Conservation (phyloP, 1,140 invertebrate genomes). For the Drosophila sechellia region DNA sequence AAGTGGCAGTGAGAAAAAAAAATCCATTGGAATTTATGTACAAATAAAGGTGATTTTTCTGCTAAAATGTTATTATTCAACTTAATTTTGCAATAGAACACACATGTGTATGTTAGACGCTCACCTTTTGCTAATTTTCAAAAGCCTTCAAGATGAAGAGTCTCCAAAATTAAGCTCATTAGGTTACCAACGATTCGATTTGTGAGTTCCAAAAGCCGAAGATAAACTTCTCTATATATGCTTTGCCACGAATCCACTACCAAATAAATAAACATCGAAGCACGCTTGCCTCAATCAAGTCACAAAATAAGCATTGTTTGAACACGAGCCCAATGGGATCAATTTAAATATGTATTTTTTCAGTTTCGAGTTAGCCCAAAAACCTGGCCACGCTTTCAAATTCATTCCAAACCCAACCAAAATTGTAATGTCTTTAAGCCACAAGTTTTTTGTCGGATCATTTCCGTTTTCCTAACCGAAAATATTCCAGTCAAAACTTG, state of each 20-base stretch:
- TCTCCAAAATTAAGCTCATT: background rate
- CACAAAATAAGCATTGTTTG: slow-evolving; percentile 67
- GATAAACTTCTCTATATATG: slow-evolving; percentile 27
- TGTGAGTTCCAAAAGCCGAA: background rate
- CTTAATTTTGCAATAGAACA: background rate
- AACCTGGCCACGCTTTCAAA: slow-evolving; percentile 62
- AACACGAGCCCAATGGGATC: slow-evolving; percentile 69
- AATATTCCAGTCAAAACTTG: slow-evolving; percentile 51
- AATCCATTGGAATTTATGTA: too few species aligned
- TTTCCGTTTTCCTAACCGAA: slow-evolving; percentile 60
- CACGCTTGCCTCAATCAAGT: slow-evolving; percentile 43
- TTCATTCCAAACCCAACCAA: slow-evolving; percentile 5
- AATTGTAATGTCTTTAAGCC: slow-evolving; percentile 26
- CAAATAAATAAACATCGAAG: slow-evolving; percentile 39
- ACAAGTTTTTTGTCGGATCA: slow-evolving; percentile 60
- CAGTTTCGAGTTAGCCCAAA: background rate
- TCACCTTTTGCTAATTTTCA: background rate
- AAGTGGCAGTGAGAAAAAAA: too few species aligned
- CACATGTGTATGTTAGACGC: too few species aligned
- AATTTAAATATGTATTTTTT: slow-evolving; percentile 66
- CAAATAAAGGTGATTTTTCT: too few species aligned
- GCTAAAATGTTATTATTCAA: background rate
- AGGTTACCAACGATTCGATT: background rate
- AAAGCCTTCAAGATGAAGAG: background rate
- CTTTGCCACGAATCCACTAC: slow-evolving; percentile 21